Conservation (phyloP, 1,140 invertebrate species). For the Lasaia peninsularis region DNA sequence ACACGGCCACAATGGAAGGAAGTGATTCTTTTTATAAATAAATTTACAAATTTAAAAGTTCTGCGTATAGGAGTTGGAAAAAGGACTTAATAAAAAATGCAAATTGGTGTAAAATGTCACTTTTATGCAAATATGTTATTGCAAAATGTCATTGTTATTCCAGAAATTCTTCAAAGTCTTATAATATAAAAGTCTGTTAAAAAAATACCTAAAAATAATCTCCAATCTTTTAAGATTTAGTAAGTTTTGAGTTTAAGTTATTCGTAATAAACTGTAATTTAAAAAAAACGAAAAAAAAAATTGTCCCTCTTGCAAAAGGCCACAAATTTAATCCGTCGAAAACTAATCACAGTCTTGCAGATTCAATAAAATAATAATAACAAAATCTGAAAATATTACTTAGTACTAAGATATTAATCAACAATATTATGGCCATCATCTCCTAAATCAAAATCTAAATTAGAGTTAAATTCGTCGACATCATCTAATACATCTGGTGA, state of each 20-base stretch:
- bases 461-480: not conserved
- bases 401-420: conserved; percentile 1
- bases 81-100: not conserved
- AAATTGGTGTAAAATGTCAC: not conserved
- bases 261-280: not conserved
- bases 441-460: not conserved
- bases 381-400: not conserved
- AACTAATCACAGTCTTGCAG: not conserved
- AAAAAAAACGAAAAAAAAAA: not conserved
- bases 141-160: not conserved
- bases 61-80: not conserved
- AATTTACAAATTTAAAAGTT: not conserved
- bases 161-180: not conserved
- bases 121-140: no score
- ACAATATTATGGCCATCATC: not conserved
- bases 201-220: not conserved
- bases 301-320: not conserved
- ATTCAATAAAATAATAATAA: not conserved
- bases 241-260: not conserved
- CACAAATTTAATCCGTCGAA: not conserved
- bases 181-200: no score
- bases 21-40: not conserved
- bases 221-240: not conserved
- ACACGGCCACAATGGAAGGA: not conserved
- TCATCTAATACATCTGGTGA: not conserved